Base-by-base conservation (phyloP, 2,797 vertebrate species). In the Typhlichthys subterraneus region DNA sequence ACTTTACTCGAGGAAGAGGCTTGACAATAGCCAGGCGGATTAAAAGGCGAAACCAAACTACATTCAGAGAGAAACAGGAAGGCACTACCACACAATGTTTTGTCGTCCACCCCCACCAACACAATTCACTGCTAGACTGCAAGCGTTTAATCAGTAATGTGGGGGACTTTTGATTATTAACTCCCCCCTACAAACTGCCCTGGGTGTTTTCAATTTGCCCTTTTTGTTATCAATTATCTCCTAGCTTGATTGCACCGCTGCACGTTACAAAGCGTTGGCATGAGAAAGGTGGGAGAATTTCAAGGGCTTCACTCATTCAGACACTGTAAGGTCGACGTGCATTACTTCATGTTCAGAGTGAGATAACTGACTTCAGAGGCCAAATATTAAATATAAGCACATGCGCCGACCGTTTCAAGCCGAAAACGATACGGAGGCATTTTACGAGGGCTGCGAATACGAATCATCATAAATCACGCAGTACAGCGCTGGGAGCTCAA, bases 191-290 rank as follows among this genome's bases (percentile, higher is more conserved):
- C 61, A 65, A 12, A 5, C 12, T 15, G 13, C 6, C 31, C 7
- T 0, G 81, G 86, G 83, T 72, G 75, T 71, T 86, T 86, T 82
- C 81, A 77, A 79, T 86, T 82, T 74, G 58, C 60, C 73, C 65
- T 13, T 82, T 85, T 86, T 87, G 85, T 87, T 79, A 81, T 84
- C 81, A 78, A 77, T 88, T 84, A 86, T 84, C 76, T 76, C 73
- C 19, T 55, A 77, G 80, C 73, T 51, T 80, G 83, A 86, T 77
- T 85, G 81, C 84, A 76, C 53, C 1, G 66, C 73, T 76, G 85
- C 68, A 62, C 71, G 13, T 68, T 63, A 49, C 45, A 66, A 54
- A 72, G 13, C 17, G 55, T 45, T 73, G 72, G 75, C 60, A 67
- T 38, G 46, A 61, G 61, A 63, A 60, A 65, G 72, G 66, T 53